A percentile compares a stretch with the other conserved stretches of the same genome.
These are phyloP conservation scores for Drosophila picticornis DNA, from an alignment of 2,888 invertebrate genomes.

Conservation along the genomic window DNA sequence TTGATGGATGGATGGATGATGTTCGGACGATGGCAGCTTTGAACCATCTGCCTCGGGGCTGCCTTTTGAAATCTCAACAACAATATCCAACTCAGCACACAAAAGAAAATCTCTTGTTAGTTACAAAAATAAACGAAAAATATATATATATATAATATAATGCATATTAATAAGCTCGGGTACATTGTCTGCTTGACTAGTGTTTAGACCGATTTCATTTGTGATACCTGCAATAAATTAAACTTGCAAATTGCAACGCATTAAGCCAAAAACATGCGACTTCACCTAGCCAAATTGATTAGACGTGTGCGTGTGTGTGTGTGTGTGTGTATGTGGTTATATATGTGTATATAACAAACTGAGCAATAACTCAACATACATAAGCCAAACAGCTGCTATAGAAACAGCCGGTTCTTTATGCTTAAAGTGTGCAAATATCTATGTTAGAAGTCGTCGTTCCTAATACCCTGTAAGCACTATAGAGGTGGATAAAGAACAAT, in stretches of 20 bases:
- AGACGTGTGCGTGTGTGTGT: background rate
- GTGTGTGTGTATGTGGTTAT: background rate
- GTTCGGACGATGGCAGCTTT: conserved; percentile 12
- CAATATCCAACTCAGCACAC: conserved; percentile 1
- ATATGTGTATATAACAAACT: conserved; percentile 24
- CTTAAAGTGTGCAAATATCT: conserved; percentile 13
- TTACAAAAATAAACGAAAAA: background rate
- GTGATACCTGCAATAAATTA: background rate
- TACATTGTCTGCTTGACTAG: conserved; percentile 31
- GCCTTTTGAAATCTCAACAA: conserved; percentile 19
- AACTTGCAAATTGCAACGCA: conserved; percentile 32
- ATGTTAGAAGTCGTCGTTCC: background rate
- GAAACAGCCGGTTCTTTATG: conserved; percentile 56
- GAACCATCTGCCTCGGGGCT: conserved; percentile 6
- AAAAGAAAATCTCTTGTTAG: conserved; percentile 6
- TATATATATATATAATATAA: conserved; percentile 11
- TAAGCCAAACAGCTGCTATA: conserved; percentile 49
- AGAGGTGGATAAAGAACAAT: background rate
- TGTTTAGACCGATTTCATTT: conserved; percentile 1
- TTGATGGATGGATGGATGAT: conserved; percentile 26
- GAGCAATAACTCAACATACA: conserved; percentile 37
- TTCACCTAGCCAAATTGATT: conserved; percentile 23
- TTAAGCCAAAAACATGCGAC: conserved; percentile 21
- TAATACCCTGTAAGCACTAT: conserved; percentile 27
- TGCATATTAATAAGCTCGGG: conserved; percentile 31